Conservation (phyloP, 2,113 vertebrate genomes). For the Pipra filicauda region DNA sequence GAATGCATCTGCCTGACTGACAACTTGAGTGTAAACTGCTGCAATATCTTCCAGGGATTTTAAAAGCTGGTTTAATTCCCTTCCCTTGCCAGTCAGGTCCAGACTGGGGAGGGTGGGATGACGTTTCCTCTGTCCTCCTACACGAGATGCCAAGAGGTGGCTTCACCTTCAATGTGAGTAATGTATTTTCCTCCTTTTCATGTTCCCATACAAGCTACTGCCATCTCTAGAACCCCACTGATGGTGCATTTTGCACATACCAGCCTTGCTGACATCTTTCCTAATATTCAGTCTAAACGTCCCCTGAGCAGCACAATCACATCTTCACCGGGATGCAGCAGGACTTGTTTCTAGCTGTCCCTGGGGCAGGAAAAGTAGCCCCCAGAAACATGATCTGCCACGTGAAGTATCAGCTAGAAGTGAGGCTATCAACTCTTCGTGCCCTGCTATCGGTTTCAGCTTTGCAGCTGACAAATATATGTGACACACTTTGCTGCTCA, state of each 20-base stretch:
- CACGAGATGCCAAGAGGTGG: background rate
- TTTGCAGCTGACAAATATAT: background rate
- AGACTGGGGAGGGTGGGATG: background rate
- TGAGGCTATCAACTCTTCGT: background rate
- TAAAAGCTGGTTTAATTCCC: slow-evolving; percentile 3
- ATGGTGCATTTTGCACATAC: background rate
- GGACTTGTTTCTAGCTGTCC: background rate
- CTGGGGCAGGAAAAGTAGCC: background rate
- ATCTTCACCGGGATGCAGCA: background rate
- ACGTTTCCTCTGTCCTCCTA: background rate
- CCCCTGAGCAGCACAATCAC: background rate
- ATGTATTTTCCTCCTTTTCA: background rate
- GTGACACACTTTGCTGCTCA: background rate
- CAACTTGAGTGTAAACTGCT: background rate
- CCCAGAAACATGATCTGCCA: background rate
- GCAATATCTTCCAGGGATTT: background rate
- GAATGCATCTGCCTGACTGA: slow-evolving; percentile 4
- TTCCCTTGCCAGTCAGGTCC: background rate
- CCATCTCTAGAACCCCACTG: background rate
- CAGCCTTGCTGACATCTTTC: background rate
- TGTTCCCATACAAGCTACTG: background rate
- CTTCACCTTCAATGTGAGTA: background rate
- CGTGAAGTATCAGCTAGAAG: background rate
- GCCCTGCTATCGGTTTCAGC: background rate
- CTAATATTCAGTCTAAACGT: background rate